phyloP scores from a whole-genome alignment of 2,797 vertebrate species.

The Enteromius afrohamiltoni region DNA sequence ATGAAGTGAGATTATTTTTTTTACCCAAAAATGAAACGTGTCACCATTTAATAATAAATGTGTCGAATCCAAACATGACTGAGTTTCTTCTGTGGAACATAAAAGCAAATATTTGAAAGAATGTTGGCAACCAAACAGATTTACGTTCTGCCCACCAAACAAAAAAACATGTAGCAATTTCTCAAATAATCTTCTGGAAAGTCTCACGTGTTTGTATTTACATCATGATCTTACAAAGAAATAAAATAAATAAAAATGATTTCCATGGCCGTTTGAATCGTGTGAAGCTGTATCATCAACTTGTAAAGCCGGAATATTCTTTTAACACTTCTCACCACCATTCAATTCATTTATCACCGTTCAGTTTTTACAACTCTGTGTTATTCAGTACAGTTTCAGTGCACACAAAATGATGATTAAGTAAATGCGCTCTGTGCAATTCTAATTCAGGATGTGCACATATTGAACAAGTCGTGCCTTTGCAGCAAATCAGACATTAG shows the following conservation, averaged over 20 bases:
- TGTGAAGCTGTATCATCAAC: not conserved
- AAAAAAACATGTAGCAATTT: not conserved
- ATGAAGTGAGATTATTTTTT: not conserved
- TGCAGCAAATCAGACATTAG: slow-evolving; percentile 53
- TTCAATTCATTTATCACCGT: not conserved
- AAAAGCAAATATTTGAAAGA: not conserved
- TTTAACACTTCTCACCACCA: not conserved
- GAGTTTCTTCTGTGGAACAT: not conserved
- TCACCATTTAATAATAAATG: not conserved
- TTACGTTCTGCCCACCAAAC: not conserved
- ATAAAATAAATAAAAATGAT: too few relatives aligned
- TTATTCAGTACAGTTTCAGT: not conserved
- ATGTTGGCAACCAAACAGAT: not conserved
- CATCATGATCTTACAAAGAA: not conserved
- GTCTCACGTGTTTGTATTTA: not conserved
- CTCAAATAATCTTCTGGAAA: not conserved
- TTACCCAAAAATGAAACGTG: not conserved
- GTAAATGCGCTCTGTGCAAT: not conserved
- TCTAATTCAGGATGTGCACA: slow-evolving; percentile 2
- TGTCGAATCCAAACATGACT: not conserved
- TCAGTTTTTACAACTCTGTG: not conserved
- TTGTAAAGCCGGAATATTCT: not conserved
- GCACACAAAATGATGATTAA: not conserved
- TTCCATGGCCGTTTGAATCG: not conserved
- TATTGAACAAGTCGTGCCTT: slow-evolving; percentile 47